These are phyloP conservation scores for Neodontobutis hainanensis DNA, from an alignment of 2,113 vertebrate genomes.

Conservation along the genomic window DNA sequence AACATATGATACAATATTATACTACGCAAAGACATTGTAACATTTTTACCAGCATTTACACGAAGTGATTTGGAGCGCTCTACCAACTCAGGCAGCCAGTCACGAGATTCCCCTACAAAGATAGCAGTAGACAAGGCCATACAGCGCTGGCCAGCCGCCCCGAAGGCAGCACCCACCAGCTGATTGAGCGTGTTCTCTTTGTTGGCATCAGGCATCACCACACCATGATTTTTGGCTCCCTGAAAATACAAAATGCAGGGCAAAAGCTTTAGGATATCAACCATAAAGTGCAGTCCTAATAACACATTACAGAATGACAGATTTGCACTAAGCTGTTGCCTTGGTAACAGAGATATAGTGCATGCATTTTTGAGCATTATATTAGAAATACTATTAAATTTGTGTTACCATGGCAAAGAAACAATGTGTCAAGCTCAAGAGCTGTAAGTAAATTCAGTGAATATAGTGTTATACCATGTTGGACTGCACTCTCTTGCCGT, in stretches of 20 bases:
- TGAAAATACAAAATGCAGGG: slow-evolving; percentile 58
- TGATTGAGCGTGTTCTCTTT: slow-evolving; percentile 98
- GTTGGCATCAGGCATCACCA: slow-evolving; percentile 98
- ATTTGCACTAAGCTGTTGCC: neutral
- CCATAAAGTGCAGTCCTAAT: slow-evolving; percentile 12
- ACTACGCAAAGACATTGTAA: neutral
- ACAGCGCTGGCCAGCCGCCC: slow-evolving; percentile 96
- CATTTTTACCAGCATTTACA: slow-evolving; percentile 88
- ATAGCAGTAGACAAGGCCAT: slow-evolving; percentile 97
- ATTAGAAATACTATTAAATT: neutral
- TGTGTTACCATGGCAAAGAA: neutral
- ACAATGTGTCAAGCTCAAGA: neutral
- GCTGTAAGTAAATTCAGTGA: neutral
- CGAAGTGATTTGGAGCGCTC: slow-evolving; percentile 89
- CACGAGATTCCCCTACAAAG: slow-evolving; percentile 89
- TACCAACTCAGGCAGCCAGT: slow-evolving; percentile 95
- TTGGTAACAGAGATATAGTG: slow-evolving; percentile 14
- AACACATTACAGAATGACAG: slow-evolving; percentile 12
- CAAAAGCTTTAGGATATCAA: slow-evolving; percentile 17
- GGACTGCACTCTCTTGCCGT: slow-evolving; percentile 97
- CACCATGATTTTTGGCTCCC: slow-evolving; percentile 98
- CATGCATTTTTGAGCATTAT: neutral
- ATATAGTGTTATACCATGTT: slow-evolving; percentile 86
- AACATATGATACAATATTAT: neutral
- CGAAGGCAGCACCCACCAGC: slow-evolving; percentile 96